These are phyloP conservation scores for Trichechus manatus DNA, from an alignment of 2,113 vertebrate genomes.

Conservation along the genomic window DNA sequence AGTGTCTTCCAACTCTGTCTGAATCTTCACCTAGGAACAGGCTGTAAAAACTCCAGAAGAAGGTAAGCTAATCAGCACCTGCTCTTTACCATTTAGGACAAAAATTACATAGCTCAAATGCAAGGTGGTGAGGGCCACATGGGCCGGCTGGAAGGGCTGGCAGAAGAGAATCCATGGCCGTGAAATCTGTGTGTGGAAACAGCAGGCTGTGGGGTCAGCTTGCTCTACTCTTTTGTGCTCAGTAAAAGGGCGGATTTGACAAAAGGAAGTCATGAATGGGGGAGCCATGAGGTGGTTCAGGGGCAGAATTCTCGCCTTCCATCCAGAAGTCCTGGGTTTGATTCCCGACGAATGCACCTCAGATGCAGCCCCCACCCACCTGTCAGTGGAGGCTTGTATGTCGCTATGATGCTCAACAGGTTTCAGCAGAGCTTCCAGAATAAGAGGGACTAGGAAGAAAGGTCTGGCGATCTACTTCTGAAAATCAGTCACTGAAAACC, in stretches of 20 bases:
- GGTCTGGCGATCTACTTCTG: not conserved
- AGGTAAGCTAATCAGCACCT: not conserved
- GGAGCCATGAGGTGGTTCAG: not conserved
- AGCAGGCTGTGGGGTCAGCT: not conserved
- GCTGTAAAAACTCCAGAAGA: not conserved
- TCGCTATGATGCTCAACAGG: not conserved
- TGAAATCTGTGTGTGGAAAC: not conserved
- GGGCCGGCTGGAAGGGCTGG: not conserved
- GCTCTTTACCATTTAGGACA: not conserved
- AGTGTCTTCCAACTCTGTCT: not conserved
- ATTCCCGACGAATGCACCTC: not conserved
- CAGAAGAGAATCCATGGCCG: not conserved
- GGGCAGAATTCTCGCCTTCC: not conserved
- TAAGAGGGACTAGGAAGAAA: not conserved
- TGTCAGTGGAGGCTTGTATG: not conserved
- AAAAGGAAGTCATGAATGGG: not conserved
- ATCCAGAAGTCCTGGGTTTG: not conserved
- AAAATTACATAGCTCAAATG: not conserved
- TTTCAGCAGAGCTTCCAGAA: not conserved
- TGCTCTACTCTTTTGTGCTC: not conserved
- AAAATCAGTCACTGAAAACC: not conserved
- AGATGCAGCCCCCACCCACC: not conserved
- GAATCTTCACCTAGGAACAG: not conserved
- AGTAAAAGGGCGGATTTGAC: not conserved
- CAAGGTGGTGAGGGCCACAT: accelerated